Evolutionary conservation across 2,888 invertebrate genomes (phyloP), one percentile per base, ranked within the genome.

Genomic region (Gisinianus flammeolus): DNA sequence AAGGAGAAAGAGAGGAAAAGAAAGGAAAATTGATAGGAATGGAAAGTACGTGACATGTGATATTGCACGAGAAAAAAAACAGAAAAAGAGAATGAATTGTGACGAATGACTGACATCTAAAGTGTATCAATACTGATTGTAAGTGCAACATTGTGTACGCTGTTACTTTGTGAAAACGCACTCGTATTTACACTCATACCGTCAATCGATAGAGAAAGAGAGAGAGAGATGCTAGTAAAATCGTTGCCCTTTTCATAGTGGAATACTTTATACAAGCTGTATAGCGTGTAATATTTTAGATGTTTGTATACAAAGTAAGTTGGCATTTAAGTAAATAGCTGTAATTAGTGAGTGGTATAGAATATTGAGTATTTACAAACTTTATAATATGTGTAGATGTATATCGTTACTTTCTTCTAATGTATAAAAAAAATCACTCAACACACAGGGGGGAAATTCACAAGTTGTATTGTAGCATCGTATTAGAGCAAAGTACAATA

Each of bases 51-150:
- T 66, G 52, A 74, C 66, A 66, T 31, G 66, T 28, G 30, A 12
- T 30, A 58, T 30, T 66, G 68, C 22, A 44, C 28, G 19, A 66
- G 28, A 30, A 26, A 19, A 8, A 16, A 30, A 28, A 64, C 26
- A 56, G 73, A 64, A 73, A 73, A 33, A 33, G 28, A 30, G 71
- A 56, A 30, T 56, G 52, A 70, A 54, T 28, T 30, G 56, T 73
- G 73, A 73, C 71, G 73, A 73, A 64, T 62, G 73, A 73, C 31
- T 62, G 73, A 62, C 62, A 73, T 30, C 62, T 62, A 64, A 64
- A 73, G 12, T 33, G 67, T 62, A 73, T 62, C 26, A 52, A 28
- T 70, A 28, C 28, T 70, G 70, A 54, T 52, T 70, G 70, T 22
- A 70, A 70, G 24, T 44, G 5, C 16, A 24, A 5, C 22, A 58